Conservation (phyloP, 2,113 vertebrate genomes). For the Hydropotes inermis region DNA sequence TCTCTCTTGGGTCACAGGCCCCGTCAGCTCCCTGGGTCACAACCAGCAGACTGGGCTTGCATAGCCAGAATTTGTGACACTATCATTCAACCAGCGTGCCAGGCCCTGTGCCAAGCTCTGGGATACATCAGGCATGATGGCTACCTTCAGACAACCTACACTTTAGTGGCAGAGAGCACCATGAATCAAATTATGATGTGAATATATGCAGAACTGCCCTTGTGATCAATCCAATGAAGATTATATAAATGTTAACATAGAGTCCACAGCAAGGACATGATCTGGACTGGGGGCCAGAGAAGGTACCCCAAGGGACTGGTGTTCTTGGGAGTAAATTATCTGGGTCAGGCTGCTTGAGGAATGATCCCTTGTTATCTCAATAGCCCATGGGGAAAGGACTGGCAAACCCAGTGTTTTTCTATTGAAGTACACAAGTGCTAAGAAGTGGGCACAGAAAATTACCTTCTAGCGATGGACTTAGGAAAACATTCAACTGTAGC, state of each 20-base stretch:
- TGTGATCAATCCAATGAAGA: background rate
- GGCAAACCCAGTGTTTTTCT: constrained; percentile 8
- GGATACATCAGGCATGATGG: background rate
- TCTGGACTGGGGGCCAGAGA: background rate
- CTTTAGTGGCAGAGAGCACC: background rate
- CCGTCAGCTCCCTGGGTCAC: background rate
- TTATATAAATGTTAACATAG: background rate
- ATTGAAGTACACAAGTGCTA: background rate
- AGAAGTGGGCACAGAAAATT: background rate
- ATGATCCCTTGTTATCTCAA: background rate
- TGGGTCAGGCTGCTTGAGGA: background rate
- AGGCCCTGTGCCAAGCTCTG: background rate
- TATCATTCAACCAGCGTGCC: background rate
- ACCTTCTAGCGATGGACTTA: background rate
- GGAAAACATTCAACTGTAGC: constrained; percentile 8
- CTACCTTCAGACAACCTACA: background rate
- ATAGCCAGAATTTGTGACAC: background rate
- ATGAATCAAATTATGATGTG: background rate
- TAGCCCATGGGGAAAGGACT: background rate
- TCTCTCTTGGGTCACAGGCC: background rate
- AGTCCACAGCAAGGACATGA: background rate
- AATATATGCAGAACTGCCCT: background rate
- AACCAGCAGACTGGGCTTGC: background rate
- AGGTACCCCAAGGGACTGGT: background rate
- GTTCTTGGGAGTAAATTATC: constrained; percentile 2